Conservation (phyloP, 2,797 vertebrate genomes). For the Coendou prehensilis region DNA sequence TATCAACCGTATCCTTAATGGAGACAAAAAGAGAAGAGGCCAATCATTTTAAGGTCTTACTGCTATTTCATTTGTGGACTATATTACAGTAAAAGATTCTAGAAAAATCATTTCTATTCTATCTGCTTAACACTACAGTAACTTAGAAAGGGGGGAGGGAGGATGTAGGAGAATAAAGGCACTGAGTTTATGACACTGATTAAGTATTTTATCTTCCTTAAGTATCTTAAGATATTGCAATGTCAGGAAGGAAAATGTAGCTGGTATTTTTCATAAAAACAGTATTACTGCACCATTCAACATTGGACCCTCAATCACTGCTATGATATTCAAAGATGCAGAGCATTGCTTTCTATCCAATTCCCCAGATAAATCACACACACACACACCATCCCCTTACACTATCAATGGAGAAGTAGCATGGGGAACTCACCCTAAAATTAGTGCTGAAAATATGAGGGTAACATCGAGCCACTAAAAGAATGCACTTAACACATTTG, state of each 20-base stretch:
- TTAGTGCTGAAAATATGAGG: slow-evolving; percentile 99
- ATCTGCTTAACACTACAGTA: slow-evolving; percentile 39
- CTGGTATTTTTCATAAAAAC: neutral
- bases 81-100: slow-evolving; percentile 55
- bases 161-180: neutral
- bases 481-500: slow-evolving; percentile 98
- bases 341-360: neutral
- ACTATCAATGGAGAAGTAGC: neutral
- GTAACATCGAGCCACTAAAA: slow-evolving; percentile 97
- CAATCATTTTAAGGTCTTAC: slow-evolving; percentile 46
- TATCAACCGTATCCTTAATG: slow-evolving; percentile 98
- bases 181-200: neutral
- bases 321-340: neutral
- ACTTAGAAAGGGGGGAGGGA: neutral
- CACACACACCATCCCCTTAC: neutral
- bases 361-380: neutral
- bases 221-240: slow-evolving; percentile 41
- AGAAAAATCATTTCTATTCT: neutral
- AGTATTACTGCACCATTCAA: neutral
- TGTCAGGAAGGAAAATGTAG: slow-evolving; percentile 10
- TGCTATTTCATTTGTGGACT: neutral
- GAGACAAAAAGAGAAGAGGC: slow-evolving; percentile 66
- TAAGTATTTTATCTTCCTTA: slow-evolving; percentile 33
- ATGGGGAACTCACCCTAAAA: slow-evolving; percentile 94
- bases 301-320: neutral